Conservation (phyloP, 2,797 vertebrate species). For the Pangasius macronema region DNA sequence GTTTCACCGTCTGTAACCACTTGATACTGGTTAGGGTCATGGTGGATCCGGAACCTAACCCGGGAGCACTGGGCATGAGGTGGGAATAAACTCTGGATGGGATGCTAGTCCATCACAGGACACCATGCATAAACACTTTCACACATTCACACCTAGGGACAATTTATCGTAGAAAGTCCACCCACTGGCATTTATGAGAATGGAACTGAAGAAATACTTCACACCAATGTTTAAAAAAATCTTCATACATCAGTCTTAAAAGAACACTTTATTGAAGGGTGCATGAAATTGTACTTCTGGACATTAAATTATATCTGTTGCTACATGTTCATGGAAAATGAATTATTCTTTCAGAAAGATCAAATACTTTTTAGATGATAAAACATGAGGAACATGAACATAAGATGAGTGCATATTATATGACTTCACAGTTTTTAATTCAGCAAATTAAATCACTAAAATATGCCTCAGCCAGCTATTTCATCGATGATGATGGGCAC, state of each 20-base stretch:
- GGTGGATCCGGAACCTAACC: neutral
- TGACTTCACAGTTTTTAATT: neutral
- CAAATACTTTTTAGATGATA: neutral
- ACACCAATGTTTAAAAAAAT: neutral
- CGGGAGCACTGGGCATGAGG: neutral
- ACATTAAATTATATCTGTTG: neutral
- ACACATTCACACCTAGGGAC: neutral
- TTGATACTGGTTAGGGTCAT: neutral
- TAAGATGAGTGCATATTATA: neutral
- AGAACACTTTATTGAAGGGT: neutral
- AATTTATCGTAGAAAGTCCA: neutral
- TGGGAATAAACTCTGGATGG: neutral
- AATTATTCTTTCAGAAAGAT: neutral
- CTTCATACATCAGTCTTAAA: neutral
- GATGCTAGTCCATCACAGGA: neutral
- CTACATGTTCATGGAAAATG: neutral
- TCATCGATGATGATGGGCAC: neutral
- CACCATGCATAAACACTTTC: slow-evolving; percentile 1
- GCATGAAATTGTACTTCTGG: neutral
- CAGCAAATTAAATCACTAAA: neutral
- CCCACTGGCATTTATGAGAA: neutral
- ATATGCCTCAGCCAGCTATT: neutral
- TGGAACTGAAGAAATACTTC: neutral
- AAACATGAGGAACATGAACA: neutral
- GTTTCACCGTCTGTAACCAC: neutral